Evolutionary conservation across 35 echinoderm and acorn worm species (phyloP).

Genomic region (Chiridota heheva): DNA sequence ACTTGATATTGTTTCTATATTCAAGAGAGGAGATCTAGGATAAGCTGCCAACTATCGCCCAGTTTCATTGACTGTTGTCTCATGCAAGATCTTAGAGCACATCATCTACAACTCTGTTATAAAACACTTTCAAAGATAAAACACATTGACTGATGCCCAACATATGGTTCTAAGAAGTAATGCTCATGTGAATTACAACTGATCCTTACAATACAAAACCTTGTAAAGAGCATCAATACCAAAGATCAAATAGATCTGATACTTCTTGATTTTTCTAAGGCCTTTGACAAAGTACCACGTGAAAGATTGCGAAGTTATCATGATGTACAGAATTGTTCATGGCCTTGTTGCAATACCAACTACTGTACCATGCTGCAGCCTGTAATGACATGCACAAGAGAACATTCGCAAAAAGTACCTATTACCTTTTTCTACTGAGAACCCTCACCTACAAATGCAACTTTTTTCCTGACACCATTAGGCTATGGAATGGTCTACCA

Average conservation of each 20-base stretch:
- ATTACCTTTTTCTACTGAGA: too few species aligned
- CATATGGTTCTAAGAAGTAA: slow-evolving; percentile 47
- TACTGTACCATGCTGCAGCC: too few species aligned
- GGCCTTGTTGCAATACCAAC: too few species aligned
- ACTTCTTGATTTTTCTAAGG: neutral
- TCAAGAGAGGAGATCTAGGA: slow-evolving; percentile 7
- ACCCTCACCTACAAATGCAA: too few species aligned
- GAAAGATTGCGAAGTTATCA: too few species aligned
- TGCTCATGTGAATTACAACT: slow-evolving; percentile 54
- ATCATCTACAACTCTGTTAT: slow-evolving; percentile 55
- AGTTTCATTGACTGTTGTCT: slow-evolving; percentile 35
- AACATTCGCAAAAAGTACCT: too few species aligned
- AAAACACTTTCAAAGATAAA: slow-evolving; percentile 29
- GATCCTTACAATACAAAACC: slow-evolving; percentile 10
- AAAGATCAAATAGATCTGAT: neutral
- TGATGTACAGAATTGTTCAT: too few species aligned
- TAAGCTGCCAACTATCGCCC: slow-evolving; percentile 27
- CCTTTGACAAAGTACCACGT: too few species aligned
- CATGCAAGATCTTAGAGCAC: slow-evolving; percentile 55
- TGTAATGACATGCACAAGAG: too few species aligned
- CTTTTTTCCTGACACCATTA: too few species aligned
- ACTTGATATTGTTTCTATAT: neutral
- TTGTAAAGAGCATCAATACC: slow-evolving; percentile 15
- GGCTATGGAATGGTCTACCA: too few species aligned
- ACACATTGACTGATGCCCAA: slow-evolving; percentile 28